These are phyloP conservation scores for Andrena trimmerana DNA, from an alignment of 2,888 invertebrate genomes.

Conservation along the genomic window DNA sequence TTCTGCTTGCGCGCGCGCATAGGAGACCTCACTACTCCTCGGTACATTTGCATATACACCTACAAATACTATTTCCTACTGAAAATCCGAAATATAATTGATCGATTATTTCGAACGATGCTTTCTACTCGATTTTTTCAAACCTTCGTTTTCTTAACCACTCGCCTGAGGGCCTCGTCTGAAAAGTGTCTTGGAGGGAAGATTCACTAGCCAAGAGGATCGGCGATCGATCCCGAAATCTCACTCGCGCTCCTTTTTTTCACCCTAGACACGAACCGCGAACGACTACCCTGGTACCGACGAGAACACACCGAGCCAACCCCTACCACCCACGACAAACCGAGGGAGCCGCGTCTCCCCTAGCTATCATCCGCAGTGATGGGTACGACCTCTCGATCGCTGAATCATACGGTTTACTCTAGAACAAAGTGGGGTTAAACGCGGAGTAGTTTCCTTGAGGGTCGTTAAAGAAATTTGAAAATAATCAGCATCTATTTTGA, in stretches of 20 bases:
- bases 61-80: too few species aligned
- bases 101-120: too few species aligned
- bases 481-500: too few species aligned
- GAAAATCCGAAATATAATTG: too few species aligned
- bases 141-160: too few species aligned
- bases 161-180: not conserved
- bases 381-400: constrained; percentile 26
- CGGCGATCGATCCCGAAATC: constrained; percentile 25
- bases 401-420: not conserved
- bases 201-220: not conserved
- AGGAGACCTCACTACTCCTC: too few species aligned
- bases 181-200: not conserved
- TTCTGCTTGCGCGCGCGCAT: too few species aligned
- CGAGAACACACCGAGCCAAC: constrained; percentile 41
- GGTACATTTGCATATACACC: too few species aligned
- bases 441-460: too few species aligned
- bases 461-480: too few species aligned
- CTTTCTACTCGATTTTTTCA: too few species aligned
- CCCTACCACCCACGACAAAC: constrained; percentile 30
- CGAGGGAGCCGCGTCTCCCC: constrained; percentile 27
- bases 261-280: constrained; percentile 63
- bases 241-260: constrained; percentile 10
- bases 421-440: too few species aligned
- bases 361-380: constrained; percentile 42
- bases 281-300: constrained; percentile 60